Evolutionary conservation across 2,113 vertebrate species (phyloP).

Genomic region (Lepus europaeus): DNA sequence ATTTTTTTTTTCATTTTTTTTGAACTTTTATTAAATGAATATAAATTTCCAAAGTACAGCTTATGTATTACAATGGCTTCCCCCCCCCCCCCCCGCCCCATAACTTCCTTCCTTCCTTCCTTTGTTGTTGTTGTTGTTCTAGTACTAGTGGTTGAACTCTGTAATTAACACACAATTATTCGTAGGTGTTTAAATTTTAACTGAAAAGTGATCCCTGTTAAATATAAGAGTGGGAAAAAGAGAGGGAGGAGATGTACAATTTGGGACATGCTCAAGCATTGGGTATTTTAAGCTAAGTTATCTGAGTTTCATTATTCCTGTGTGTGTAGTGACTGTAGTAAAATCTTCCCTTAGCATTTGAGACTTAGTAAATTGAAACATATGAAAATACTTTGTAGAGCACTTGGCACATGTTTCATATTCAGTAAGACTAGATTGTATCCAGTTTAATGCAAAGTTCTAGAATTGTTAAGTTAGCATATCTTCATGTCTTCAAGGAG

Average conservation of each 20-base stretch:
- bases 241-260: too few species aligned
- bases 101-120: too few species aligned
- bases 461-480: not conserved
- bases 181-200: too few species aligned
- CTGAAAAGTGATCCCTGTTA: too few species aligned
- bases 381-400: not conserved
- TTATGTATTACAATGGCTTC: too few species aligned
- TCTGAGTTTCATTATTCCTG: not conserved
- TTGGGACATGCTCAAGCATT: not conserved
- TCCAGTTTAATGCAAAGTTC: not conserved
- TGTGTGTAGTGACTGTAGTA: not conserved
- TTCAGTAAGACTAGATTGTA: not conserved
- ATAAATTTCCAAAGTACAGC: too few species aligned
- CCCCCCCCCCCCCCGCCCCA: too few species aligned
- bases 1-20: not conserved
- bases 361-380: not conserved
- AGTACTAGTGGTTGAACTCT: too few species aligned
- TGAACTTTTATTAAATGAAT: too few species aligned
- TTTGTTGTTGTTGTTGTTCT: too few species aligned
- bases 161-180: too few species aligned
- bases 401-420: not conserved
- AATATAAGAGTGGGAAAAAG: too few species aligned
- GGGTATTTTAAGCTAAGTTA: not conserved
- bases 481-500: not conserved
- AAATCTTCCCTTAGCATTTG: not conserved